Percentiles rank a stretch among this genome's conserved stretches.
phyloP scores from a whole-genome alignment of 2,888 invertebrate genomes.

The Venustoraphidia nigricollis region DNA sequence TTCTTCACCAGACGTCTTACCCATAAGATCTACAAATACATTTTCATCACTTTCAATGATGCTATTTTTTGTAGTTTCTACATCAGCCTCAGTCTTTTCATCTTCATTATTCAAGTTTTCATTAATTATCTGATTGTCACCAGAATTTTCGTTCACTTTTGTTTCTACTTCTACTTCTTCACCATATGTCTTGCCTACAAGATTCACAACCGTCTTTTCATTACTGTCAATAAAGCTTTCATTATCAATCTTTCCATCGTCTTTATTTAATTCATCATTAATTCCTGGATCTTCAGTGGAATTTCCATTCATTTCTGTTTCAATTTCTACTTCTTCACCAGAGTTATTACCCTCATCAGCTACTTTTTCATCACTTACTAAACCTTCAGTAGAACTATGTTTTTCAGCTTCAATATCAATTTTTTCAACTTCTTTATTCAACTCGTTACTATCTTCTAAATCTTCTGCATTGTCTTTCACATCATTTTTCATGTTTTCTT shows the following conservation, averaged over 20 bases:
- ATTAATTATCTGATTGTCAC: background rate
- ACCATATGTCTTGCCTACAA: background rate
- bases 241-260: background rate
- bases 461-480: background rate
- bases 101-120: conserved; percentile 3
- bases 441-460: background rate
- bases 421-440: background rate
- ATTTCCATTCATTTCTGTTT: background rate
- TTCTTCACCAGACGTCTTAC: conserved; percentile 11
- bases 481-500: background rate
- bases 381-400: background rate
- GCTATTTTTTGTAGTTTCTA: background rate
- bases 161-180: background rate
- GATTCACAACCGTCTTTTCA: background rate
- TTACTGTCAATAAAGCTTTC: background rate
- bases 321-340: conserved; percentile 3
- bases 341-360: conserved; percentile 11
- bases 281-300: background rate
- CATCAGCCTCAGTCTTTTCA: background rate
- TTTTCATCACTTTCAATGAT: background rate
- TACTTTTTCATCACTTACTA: conserved; percentile 1
- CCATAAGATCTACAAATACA: background rate
- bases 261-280: conserved; percentile 6
- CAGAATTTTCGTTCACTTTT: conserved; percentile 1
- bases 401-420: background rate